These are phyloP conservation scores for Drosophila parvula DNA, from an alignment of 1,140 invertebrate genomes.

Conservation along the genomic window DNA sequence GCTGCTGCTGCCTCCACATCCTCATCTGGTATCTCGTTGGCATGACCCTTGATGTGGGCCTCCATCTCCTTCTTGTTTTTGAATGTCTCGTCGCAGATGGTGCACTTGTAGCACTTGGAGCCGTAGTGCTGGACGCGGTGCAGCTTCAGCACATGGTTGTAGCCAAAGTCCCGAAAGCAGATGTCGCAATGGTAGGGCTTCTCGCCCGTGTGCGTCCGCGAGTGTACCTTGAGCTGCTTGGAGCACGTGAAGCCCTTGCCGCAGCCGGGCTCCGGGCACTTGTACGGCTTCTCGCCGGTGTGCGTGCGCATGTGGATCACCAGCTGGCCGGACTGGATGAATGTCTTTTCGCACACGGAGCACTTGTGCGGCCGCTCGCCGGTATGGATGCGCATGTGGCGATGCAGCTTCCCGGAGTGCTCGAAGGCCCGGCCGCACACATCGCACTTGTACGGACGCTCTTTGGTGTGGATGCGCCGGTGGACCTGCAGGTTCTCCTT, in stretches of 20 bases:
- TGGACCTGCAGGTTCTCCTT: slow-evolving; percentile 97
- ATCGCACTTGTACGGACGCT: slow-evolving; percentile 91
- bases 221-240: slow-evolving; percentile 94
- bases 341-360: slow-evolving; percentile 95
- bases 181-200: slow-evolving; percentile 89
- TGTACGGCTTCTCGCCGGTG: slow-evolving; percentile 95
- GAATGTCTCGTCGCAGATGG: slow-evolving; percentile 93
- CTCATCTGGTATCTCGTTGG: slow-evolving; percentile 86
- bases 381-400: slow-evolving; percentile 96
- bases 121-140: slow-evolving; percentile 96
- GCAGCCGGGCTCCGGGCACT: slow-evolving; percentile 91
- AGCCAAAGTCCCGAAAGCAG: slow-evolving; percentile 89
- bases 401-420: slow-evolving; percentile 95
- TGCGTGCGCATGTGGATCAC: slow-evolving; percentile 94
- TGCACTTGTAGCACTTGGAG: slow-evolving; percentile 96
- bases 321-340: slow-evolving; percentile 94
- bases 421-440: slow-evolving; percentile 96
- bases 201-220: slow-evolving; percentile 93
- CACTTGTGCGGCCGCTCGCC: slow-evolving; percentile 97
- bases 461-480: slow-evolving; percentile 95
- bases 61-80: slow-evolving; percentile 95
- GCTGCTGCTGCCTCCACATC: slow-evolving; percentile 77
- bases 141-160: slow-evolving; percentile 94
- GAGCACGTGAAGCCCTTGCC: slow-evolving; percentile 95
- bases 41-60: slow-evolving; percentile 94